phyloP scores from a whole-genome alignment of 2,113 vertebrate genomes.

The Elachura formosa region DNA sequence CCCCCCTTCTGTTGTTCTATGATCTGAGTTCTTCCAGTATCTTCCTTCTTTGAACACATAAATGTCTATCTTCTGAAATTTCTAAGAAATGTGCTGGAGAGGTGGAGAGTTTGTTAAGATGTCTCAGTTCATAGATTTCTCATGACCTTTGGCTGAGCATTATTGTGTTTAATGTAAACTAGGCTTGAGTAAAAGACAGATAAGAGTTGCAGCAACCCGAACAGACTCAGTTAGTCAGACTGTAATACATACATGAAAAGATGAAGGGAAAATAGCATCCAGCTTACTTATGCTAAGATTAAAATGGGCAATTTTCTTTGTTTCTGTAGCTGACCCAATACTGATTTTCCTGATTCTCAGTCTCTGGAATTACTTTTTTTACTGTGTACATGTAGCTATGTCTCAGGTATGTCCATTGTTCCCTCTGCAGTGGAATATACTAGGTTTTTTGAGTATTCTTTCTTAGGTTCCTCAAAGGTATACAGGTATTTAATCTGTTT shows the following conservation, averaged over 20 bases:
- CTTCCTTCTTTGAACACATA: background rate
- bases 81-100: background rate
- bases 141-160: background rate
- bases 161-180: background rate
- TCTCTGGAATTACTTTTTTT: background rate
- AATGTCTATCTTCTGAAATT: background rate
- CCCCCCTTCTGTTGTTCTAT: background rate
- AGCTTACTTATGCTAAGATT: background rate
- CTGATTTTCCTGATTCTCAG: background rate
- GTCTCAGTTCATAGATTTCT: background rate
- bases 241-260: background rate
- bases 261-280: background rate
- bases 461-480: background rate
- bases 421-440: background rate
- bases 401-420: background rate
- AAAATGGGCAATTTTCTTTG: background rate
- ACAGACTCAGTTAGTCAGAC: background rate
- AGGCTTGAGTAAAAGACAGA: background rate
- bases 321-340: background rate
- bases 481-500: background rate
- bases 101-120: background rate
- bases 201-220: background rate
- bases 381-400: background rate
- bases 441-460: background rate
- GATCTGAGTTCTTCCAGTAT: background rate